Conservation (phyloP, 2,797 vertebrate species). For the Channallabes apus region DNA sequence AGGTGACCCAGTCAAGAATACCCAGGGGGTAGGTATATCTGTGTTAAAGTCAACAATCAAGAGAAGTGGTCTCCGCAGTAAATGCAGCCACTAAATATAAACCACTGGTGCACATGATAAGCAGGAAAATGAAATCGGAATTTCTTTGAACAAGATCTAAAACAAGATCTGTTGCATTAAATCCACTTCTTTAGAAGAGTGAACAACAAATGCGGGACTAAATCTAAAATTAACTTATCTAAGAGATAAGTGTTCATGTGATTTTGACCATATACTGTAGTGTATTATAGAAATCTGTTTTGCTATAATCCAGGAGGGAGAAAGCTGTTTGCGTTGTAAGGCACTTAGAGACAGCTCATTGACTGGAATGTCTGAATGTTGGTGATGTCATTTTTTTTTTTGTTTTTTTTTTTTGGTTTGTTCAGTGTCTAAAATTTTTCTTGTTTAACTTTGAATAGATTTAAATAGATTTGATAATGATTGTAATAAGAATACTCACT, state of each 20-base stretch:
- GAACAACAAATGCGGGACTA: not conserved
- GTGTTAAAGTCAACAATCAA: not conserved
- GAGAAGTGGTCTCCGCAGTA: not conserved
- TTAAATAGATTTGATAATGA: not conserved
- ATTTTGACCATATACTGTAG: not conserved
- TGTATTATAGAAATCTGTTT: not conserved
- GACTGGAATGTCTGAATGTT: not conserved
- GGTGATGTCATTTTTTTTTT: not conserved
- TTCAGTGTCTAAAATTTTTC: not conserved
- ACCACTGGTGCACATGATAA: not conserved
- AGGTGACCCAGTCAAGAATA: not conserved
- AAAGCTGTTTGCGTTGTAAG: not conserved
- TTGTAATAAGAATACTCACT: not conserved
- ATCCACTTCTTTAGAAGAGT: not conserved
- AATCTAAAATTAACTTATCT: not conserved
- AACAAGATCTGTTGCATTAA: not conserved
- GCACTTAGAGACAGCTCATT: not conserved
- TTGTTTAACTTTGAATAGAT: not conserved
- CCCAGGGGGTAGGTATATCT: not conserved
- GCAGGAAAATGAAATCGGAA: not conserved
- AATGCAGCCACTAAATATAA: not conserved
- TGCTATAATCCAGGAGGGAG: not conserved
- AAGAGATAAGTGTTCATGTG: not conserved
- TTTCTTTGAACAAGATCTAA: not conserved
- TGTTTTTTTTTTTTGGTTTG: not conserved